A percentile compares a stretch with the other conserved stretches of the same genome.
Conservation (phyloP, 2,113 vertebrate species). For the Dasyprocta punctata region DNA sequence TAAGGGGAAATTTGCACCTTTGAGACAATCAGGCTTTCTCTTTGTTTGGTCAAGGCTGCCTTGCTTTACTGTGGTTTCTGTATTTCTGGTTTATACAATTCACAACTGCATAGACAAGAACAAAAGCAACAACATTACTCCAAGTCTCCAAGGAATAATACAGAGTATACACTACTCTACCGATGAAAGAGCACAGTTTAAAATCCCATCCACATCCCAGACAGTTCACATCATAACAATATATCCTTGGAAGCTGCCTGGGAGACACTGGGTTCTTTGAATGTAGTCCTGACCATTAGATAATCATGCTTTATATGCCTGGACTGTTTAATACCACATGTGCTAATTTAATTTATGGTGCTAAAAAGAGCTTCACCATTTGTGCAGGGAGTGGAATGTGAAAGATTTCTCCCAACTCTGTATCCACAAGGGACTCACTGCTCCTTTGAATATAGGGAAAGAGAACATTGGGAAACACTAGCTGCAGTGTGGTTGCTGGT, state of each 20-base stretch:
- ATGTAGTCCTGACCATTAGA: conserved; percentile 71
- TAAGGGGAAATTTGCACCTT: not conserved
- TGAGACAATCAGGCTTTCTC: conserved; percentile 52
- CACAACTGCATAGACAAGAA: conserved; percentile 60
- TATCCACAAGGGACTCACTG: not conserved
- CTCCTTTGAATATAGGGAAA: not conserved
- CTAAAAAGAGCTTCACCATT: conserved; percentile 53
- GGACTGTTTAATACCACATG: conserved; percentile 67
- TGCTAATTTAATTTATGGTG: conserved; percentile 75
- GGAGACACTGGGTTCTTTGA: conserved; percentile 75
- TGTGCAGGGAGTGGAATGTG: conserved; percentile 40
- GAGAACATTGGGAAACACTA: conserved; percentile 5
- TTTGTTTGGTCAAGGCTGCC: not conserved
- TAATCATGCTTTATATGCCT: conserved; percentile 74
- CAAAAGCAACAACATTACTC: conserved; percentile 72
- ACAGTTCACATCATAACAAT: conserved; percentile 78
- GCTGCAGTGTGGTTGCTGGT: not conserved
- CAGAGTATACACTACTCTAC: conserved; percentile 55
- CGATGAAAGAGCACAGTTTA: conserved; percentile 80
- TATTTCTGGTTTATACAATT: conserved; percentile 74
- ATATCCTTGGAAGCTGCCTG: conserved; percentile 76
- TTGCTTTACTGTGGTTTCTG: conserved; percentile 70
- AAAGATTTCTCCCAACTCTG: conserved; percentile 15
- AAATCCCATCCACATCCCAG: conserved; percentile 83
- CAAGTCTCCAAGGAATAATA: conserved; percentile 68